Percentiles rank a stretch among this genome's conserved stretches.
Conservation (phyloP, 2,113 vertebrate genomes). For the Oplegnathus fasciatus region DNA sequence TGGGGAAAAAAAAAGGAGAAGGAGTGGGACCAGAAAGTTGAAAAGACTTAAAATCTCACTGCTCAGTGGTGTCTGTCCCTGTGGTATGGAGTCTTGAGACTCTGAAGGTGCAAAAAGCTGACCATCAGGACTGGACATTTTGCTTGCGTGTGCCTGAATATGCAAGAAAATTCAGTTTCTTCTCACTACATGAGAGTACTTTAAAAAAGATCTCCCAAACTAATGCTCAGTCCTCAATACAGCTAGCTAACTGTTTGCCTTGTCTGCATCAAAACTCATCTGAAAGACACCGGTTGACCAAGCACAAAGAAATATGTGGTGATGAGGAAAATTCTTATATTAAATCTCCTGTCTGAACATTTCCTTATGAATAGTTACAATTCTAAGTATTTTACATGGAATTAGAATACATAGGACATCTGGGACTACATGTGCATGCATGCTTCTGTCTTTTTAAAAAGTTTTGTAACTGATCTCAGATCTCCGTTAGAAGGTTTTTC, state of each 20-base stretch:
- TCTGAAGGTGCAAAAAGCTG: not conserved
- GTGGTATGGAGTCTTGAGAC: not conserved
- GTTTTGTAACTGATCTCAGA: constrained; percentile 18
- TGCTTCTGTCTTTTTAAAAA: constrained; percentile 29
- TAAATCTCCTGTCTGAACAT: constrained; percentile 14
- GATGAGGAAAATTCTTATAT: constrained; percentile 34
- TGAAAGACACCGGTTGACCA: constrained; percentile 34
- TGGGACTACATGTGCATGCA: constrained; percentile 38
- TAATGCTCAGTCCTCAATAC: not conserved
- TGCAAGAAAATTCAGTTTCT: constrained; percentile 40
- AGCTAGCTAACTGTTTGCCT: constrained; percentile 21
- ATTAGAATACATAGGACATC: not conserved
- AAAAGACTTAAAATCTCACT: constrained; percentile 6
- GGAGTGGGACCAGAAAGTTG: not conserved
- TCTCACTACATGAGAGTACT: not conserved
- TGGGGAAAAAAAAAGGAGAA: not conserved
- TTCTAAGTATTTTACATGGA: constrained; percentile 24
- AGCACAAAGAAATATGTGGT: constrained; percentile 52
- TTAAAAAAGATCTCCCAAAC: constrained; percentile 6
- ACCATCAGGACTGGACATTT: not conserved
- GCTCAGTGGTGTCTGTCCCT: constrained; percentile 16
- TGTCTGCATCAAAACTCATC: constrained; percentile 10
- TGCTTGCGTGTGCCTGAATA: constrained; percentile 43
- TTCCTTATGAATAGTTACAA: not conserved
- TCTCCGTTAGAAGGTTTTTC: not conserved